These are phyloP conservation scores for Drosophila subquinaria DNA, from an alignment of 2,888 invertebrate genomes.

Conservation along the genomic window DNA sequence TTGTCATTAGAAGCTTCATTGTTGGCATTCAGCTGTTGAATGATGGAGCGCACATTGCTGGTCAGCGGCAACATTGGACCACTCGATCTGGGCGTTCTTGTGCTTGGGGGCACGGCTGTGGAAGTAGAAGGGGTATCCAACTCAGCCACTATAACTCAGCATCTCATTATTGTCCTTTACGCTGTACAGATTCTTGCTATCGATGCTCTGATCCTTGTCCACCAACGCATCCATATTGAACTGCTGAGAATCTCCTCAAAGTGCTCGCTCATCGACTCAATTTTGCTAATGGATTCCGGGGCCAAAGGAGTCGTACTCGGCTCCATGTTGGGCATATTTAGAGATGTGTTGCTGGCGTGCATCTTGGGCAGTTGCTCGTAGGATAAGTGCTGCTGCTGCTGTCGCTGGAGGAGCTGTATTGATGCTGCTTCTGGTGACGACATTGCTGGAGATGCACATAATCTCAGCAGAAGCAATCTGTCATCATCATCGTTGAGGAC, in stretches of 20 bases:
- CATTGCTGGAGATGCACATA: slow-evolving; percentile 76
- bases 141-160: slow-evolving; percentile 81
- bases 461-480: slow-evolving; percentile 79
- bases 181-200: slow-evolving; percentile 84
- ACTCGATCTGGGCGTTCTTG: slow-evolving; percentile 30
- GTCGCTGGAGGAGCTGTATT: slow-evolving; percentile 67
- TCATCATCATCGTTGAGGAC: slow-evolving; percentile 85
- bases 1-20: slow-evolving; percentile 59
- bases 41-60: slow-evolving; percentile 78
- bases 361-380: slow-evolving; percentile 85
- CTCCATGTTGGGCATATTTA: too few relatives aligned
- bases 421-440: slow-evolving; percentile 32
- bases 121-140: slow-evolving; percentile 27
- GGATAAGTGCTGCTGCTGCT: slow-evolving; percentile 78
- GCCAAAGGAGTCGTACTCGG: slow-evolving; percentile 88
- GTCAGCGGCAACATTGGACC: slow-evolving; percentile 63
- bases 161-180: slow-evolving; percentile 83
- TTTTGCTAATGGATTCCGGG: slow-evolving; percentile 90
- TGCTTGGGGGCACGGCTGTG: slow-evolving; percentile 13
- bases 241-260: slow-evolving; percentile 86
- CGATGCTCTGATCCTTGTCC: slow-evolving; percentile 87
- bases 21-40: slow-evolving; percentile 76
- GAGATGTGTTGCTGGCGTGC: slow-evolving; percentile 84
- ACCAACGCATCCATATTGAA: slow-evolving; percentile 88
- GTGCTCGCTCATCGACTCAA: slow-evolving; percentile 87